Percentiles rank a stretch among this genome's conserved stretches.
Conservation (phyloP, 2,797 vertebrate genomes). For the Scyliorhinus canicula region DNA sequence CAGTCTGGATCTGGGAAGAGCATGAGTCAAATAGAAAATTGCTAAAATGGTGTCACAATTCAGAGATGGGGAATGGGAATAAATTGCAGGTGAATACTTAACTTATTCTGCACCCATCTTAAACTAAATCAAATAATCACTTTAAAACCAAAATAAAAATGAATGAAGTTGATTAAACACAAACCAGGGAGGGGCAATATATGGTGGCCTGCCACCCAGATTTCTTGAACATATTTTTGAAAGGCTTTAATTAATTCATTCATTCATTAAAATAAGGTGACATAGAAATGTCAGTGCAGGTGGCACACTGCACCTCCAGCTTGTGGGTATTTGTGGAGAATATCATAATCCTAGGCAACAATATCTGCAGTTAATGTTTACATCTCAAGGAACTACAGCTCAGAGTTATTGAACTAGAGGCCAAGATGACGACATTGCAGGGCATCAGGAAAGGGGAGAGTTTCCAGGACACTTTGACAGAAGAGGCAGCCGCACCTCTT, state of each 20-base stretch:
- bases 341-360: background rate
- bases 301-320: background rate
- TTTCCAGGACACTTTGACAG: background rate
- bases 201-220: too few species aligned
- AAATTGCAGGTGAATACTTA: too few species aligned
- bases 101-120: background rate
- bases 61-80: too few species aligned
- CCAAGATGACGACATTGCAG: background rate
- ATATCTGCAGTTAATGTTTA: background rate
- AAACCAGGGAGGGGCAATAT: background rate
- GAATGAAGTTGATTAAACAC: background rate
- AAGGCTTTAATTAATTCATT: too few species aligned
- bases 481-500: background rate
- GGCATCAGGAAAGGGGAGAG: background rate
- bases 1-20: too few species aligned
- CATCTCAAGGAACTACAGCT: background rate
- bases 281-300: background rate
- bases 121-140: background rate
- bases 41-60: too few species aligned
- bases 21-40: too few species aligned
- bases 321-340: background rate
- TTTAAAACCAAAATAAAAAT: background rate
- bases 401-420: background rate
- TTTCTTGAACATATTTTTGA: too few species aligned
- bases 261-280: background rate